These are phyloP conservation scores for Eleginops maclovinus DNA, from an alignment of 2,113 vertebrate species.

Conservation along the genomic window DNA sequence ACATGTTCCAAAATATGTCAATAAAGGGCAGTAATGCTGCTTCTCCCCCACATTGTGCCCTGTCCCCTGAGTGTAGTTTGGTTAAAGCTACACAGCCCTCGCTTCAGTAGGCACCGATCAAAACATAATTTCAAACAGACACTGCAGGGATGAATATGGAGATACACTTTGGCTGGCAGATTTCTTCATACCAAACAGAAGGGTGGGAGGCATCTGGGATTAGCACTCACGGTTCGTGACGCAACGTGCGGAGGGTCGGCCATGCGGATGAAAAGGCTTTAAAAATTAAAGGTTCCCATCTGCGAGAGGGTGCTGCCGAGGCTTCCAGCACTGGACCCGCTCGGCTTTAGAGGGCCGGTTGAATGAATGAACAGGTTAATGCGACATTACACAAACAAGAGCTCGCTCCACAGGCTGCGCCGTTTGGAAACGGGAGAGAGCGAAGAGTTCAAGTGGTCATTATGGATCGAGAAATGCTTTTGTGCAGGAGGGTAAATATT, in stretches of 20 bases:
- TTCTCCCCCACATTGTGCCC: conserved; percentile 29
- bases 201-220: conserved; percentile 65
- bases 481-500: conserved; percentile 69
- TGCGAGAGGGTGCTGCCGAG: conserved; percentile 56
- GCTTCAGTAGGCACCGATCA: conserved; percentile 69
- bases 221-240: conserved; percentile 74
- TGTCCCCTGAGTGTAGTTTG: conserved; percentile 62
- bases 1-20: neutral
- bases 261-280: conserved; percentile 79
- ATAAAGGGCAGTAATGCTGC: conserved; percentile 26
- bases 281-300: conserved; percentile 84
- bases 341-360: conserved; percentile 66
- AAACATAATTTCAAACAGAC: conserved; percentile 73
- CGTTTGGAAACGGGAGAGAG: conserved; percentile 70
- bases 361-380: conserved; percentile 81
- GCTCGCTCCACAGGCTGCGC: conserved; percentile 41
- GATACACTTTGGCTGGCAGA: conserved; percentile 55
- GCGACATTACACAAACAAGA: conserved; percentile 77
- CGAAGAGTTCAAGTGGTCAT: conserved; percentile 81
- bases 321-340: conserved; percentile 53
- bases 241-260: conserved; percentile 70
- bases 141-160: conserved; percentile 50
- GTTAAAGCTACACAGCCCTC: conserved; percentile 50
- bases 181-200: conserved; percentile 51
- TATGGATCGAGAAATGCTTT: conserved; percentile 65